phyloP scores from a whole-genome alignment of 2,113 vertebrate species.

The Anolis carolinensis region DNA sequence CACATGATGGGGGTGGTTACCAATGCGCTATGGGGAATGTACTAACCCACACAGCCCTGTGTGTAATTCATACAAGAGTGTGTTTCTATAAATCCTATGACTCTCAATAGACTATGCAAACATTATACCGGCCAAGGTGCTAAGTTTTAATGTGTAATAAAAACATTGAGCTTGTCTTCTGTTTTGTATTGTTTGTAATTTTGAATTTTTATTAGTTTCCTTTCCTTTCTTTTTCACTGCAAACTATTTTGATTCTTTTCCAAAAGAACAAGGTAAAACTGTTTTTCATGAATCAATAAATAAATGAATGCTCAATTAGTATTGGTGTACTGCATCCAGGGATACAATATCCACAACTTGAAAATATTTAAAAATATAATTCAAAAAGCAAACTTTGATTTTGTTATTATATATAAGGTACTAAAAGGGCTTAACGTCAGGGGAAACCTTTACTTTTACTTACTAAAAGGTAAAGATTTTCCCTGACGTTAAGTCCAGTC shows the following conservation, averaged over 20 bases:
- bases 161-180: conserved; percentile 7
- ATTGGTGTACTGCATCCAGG: background rate
- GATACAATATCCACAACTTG: no score
- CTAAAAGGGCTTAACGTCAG: no score
- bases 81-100: background rate
- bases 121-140: background rate
- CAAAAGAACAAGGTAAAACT: background rate
- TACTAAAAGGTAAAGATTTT: no score
- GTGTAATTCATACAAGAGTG: background rate
- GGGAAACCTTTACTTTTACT: no score
- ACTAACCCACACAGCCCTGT: background rate
- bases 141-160: background rate
- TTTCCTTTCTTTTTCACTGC: background rate
- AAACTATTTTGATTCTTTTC: background rate
- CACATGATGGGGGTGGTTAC: background rate
- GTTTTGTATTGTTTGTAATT: background rate
- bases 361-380: no score
- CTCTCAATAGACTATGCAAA: background rate
- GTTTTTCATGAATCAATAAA: background rate
- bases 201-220: background rate
- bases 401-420: no score
- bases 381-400: no score
- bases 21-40: no score
- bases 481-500: no score
- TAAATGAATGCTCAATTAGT: background rate